Percentiles rank a stretch among this genome's conserved stretches.
phyloP scores from a whole-genome alignment of 2,888 invertebrate genomes.

The Cheiracanthium punctorium region DNA sequence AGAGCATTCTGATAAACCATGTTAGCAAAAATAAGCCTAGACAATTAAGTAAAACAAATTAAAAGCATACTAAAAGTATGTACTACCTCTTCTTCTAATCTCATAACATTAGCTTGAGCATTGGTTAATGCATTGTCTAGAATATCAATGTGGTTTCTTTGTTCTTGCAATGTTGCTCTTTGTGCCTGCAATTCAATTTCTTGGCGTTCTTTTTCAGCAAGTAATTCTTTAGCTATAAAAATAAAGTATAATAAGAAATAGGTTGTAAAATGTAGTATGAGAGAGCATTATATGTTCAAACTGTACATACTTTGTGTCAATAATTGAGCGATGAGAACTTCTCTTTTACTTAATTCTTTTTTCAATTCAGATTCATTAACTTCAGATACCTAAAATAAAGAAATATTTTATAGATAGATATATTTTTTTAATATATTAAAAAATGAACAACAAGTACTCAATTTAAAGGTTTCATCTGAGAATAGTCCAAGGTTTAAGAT shows the following conservation, averaged over 20 bases:
- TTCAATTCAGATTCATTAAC: constrained; percentile 73
- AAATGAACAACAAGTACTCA: too few species aligned
- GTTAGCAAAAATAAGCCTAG: too few species aligned
- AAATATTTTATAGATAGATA: too few species aligned
- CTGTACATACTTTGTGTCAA: constrained; percentile 87
- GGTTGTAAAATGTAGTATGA: neutral
- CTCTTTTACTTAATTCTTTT: constrained; percentile 80
- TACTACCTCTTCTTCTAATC: constrained; percentile 89
- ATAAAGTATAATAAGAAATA: neutral
- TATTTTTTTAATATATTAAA: too few species aligned
- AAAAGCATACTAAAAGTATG: too few species aligned
- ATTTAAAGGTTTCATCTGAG: too few species aligned
- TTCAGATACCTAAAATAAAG: constrained; percentile 35
- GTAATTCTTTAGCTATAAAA: constrained; percentile 88
- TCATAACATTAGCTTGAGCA: constrained; percentile 90
- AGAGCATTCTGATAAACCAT: too few species aligned
- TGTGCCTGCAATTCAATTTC: constrained; percentile 94
- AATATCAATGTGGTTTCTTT: constrained; percentile 93
- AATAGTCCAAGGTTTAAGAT: too few species aligned
- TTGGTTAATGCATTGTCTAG: constrained; percentile 92
- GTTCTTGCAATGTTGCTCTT: constrained; percentile 91
- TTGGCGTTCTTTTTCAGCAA: constrained; percentile 91
- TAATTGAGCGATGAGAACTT: constrained; percentile 89
- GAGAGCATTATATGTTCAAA: neutral
- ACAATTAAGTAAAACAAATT: too few species aligned